Base-by-base conservation (phyloP, 1,140 invertebrate species). In the Drosophila eugracilis region DNA sequence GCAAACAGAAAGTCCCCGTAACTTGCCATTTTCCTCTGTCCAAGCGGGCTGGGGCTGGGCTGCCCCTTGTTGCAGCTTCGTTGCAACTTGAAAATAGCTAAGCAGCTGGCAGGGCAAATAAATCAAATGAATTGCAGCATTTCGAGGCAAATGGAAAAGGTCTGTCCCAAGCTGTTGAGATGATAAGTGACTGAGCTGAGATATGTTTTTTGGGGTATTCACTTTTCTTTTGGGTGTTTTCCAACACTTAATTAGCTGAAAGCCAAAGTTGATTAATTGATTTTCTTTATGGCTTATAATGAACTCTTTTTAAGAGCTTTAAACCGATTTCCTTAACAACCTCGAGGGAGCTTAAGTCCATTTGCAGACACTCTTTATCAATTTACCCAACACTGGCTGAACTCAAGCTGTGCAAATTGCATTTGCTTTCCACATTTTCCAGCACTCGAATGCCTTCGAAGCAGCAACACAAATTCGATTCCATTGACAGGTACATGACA, bases 101-200 rank as follows among this genome's bases (percentile, higher is more conserved):
- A 66, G 58, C 75, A 76, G 65, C 53, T 74, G 62, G 45, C 42
- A 30, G n/a, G 17, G 24, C 14, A 62, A 44, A 79, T 78, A 78
- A 79, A 79, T 78, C 57, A 79, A 78, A 70, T 63, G 26, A 53
- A 52, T 67, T 60, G 34, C 60, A 67, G n/a, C n/a, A n/a, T n/a
- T 48, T 67, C 17, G 45, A n/a, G 17, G 48, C 54, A 49, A 58
- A 36, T 34, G 48, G 58, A 30, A 41, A 53, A 17, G 17, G 34
- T 36, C 24, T 42, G 42, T 58, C 49, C 49, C 14, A 15, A 36
- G 14, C 49, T 36, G 48, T 41, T 48, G 37, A 50, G 48, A 48
- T 67, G 62, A 39, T 54, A 60, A 55, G 36, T 60, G 49, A 54
- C 44, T 32, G 17, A 19, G 44, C 21, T 60, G 44, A 45, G 36